These are phyloP conservation scores for Hippocampus kuda DNA, from an alignment of 2,797 vertebrate species.

Conservation along the genomic window DNA sequence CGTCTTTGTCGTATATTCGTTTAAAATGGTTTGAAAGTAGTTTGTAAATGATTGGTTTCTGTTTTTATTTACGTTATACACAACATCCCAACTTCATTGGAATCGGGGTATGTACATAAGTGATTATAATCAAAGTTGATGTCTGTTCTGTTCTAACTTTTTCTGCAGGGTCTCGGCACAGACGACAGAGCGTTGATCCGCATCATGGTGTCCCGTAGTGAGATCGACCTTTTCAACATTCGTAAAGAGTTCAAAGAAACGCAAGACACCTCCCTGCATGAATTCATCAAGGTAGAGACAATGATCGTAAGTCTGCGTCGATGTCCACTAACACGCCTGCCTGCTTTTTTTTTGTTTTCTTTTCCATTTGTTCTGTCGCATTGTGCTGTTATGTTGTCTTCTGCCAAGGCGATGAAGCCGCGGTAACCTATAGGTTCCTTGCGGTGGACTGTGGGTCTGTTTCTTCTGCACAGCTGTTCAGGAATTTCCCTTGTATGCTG, in stretches of 20 bases:
- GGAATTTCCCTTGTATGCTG: conserved; percentile 70
- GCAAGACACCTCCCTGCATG: conserved; percentile 81
- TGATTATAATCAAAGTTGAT: not conserved
- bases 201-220: conserved; percentile 87
- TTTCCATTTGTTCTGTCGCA: conserved; percentile 10
- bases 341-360: conserved; percentile 15
- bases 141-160: conserved; percentile 7
- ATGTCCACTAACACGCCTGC: conserved; percentile 37
- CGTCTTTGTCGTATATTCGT: no score
- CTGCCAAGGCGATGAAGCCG: conserved; percentile 38
- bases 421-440: conserved; percentile 57
- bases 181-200: conserved; percentile 89
- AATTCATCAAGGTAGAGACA: conserved; percentile 87
- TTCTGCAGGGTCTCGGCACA: conserved; percentile 80
- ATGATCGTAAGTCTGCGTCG: conserved; percentile 62
- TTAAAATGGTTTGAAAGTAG: no score
- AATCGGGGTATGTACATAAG: no score
- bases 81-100: no score
- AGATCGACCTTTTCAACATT: conserved; percentile 87
- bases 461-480: conserved; percentile 66
- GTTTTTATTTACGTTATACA: no score
- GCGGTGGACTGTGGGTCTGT: conserved; percentile 52
- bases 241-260: conserved; percentile 86
- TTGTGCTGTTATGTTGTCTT: conserved; percentile 26
- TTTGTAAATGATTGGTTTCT: no score